Evolutionary conservation across 2,113 vertebrate genomes (phyloP), one percentile per base, ranked within the genome.

Genomic region (Physeter macrocephalus): DNA sequence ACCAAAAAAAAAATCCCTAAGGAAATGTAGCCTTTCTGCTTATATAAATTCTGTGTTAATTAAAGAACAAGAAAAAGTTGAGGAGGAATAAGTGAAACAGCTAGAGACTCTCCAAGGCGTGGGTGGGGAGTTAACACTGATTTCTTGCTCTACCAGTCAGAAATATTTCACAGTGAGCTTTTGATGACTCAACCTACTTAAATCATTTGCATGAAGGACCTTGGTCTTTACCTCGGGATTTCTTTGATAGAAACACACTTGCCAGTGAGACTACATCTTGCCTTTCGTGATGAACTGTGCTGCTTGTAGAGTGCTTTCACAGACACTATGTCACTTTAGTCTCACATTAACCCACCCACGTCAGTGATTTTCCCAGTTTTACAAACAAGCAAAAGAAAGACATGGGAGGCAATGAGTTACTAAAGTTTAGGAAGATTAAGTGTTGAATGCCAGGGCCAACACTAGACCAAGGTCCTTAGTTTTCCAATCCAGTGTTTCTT

Each of bases 321-420:
- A 88, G 81, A 46, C 64, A 57, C 93, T 94, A 86, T 11, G 25
- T 88, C 82, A 93, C 46, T 94, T 78, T 83, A 69, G n/a, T 93
- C 31, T 88, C 75, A 43, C n/a, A n/a, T 82, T 67, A 93, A 71
- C 59, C 39, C n/a, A 29, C 81, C 71, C 54, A 85, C 9, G 8
- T 96, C 89, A 72, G 85, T 91, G 77, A 97, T 91, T 95, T 96
- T 39, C 85, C 97, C 97, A 90, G 69, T 94, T 97, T 97, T 77
- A 82, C 66, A 86, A 34, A 83, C 14, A 31, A 96, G 69, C 88
- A 83, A 87, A 83, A 88, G 27, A 64, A 96, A 96, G 23, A 52
- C 43, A 23, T 69, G 41, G 81, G 31, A 89, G 57, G 25, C 84
- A 96, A 80, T 39, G 3, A 87, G 34, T 88, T 88, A 72, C 39